phyloP scores from a whole-genome alignment of 1,140 invertebrate species.

The Leptonema lineaticorne region DNA sequence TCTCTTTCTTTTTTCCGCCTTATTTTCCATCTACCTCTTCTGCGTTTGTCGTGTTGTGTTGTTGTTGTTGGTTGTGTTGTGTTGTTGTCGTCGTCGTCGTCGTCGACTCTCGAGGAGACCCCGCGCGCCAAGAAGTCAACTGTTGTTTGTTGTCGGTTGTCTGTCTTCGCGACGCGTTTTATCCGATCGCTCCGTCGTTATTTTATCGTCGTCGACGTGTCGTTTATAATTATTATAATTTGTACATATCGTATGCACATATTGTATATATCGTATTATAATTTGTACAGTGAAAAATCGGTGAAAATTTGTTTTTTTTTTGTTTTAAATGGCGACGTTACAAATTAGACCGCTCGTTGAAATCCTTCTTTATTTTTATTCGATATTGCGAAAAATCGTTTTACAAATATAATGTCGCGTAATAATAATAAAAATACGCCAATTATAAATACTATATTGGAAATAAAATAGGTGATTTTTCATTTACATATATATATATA shows the following conservation, averaged over 20 bases:
- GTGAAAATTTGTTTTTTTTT: not conserved
- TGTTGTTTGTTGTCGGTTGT: too few relatives aligned
- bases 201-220: too few relatives aligned
- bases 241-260: too few relatives aligned
- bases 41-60: conserved; percentile 25
- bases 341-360: conserved; percentile 34
- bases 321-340: conserved; percentile 2
- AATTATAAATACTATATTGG: not conserved
- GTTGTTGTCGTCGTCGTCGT: not conserved
- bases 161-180: too few relatives aligned
- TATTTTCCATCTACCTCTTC: too few relatives aligned
- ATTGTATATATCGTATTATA: too few relatives aligned
- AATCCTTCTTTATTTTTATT: conserved; percentile 25
- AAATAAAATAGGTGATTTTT: not conserved
- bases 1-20: too few relatives aligned
- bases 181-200: too few relatives aligned
- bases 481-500: conserved; percentile 5
- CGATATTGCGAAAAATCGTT: not conserved
- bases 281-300: not conserved
- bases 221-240: too few relatives aligned
- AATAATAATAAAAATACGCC: not conserved
- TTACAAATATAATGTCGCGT: not conserved
- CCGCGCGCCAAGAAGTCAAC: too few relatives aligned
- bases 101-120: not conserved
- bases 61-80: conserved; percentile 12